phyloP scores from a whole-genome alignment of 2,113 vertebrate genomes.

The Pholis gunnellus region DNA sequence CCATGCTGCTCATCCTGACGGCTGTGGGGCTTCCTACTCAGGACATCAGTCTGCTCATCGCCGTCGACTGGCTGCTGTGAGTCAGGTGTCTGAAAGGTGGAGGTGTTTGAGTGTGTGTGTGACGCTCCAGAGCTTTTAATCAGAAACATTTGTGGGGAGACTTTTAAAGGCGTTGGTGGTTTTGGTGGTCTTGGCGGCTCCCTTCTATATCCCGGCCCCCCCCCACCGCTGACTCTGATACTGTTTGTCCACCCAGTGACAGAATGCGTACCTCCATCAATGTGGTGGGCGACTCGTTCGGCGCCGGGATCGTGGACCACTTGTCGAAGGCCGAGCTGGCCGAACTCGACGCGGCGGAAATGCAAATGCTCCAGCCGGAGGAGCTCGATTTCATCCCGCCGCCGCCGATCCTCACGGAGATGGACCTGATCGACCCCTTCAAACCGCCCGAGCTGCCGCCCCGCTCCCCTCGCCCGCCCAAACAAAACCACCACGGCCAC shows the following conservation, averaged over 20 bases:
- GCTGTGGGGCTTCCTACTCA: constrained; percentile 89
- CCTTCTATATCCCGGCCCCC: too few species aligned
- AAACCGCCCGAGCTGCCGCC: constrained; percentile 82
- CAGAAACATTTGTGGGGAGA: too few species aligned
- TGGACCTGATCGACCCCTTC: constrained; percentile 76
- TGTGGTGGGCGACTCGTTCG: constrained; percentile 88
- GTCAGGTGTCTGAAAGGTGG: constrained; percentile 65
- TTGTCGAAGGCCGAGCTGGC: constrained; percentile 84
- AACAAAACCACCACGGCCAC: constrained; percentile 79
- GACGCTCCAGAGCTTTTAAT: background rate
- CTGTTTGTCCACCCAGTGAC: constrained; percentile 79
- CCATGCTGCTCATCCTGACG: constrained; percentile 89
- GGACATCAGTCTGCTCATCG: constrained; percentile 89
- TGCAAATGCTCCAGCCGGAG: constrained; percentile 54
- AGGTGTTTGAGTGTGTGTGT: background rate
- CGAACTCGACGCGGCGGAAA: constrained; percentile 78
- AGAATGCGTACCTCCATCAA: constrained; percentile 89
- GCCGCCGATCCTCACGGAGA: constrained; percentile 76
- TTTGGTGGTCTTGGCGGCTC: background rate
- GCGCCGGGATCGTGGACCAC: constrained; percentile 87
- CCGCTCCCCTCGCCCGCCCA: constrained; percentile 80
- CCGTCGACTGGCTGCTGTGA: constrained; percentile 91
- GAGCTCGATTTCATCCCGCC: constrained; percentile 80
- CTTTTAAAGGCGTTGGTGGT: background rate
- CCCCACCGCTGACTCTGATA: constrained; percentile 6